Base-by-base conservation (phyloP, 2,113 vertebrate genomes). In the Rattus rattus region DNA sequence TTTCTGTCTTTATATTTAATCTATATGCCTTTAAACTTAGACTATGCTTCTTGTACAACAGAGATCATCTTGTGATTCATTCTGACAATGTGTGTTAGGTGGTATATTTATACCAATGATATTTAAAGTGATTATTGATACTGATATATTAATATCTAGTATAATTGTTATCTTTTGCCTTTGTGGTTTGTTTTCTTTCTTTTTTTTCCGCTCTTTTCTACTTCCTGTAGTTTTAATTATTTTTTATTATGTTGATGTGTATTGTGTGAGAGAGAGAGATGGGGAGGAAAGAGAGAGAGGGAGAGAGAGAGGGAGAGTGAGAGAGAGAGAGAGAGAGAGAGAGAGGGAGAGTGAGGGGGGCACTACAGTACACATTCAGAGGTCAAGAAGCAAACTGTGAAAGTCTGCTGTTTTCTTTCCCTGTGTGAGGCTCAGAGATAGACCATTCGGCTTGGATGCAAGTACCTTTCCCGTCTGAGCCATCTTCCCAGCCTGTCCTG, bases 251-350 rank as follows among this genome's bases (percentile, higher is more conserved):
- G 20, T 61, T 59, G 52, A 6, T 81, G 36, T 59, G 19, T 56
- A 2, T 81, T 81, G 54, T 80, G 33, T 56, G 17, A 52, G n/a
- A n/a, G 36, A 1, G n/a, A 52, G 52, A 54, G 7, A 1, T 22
- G 72, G 1, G n/a, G 0, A 19, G 6, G n/a, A 8, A n/a, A 1
- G n/a, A 52, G 52, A 54, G 7, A 1, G 0, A 19, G 6, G n/a
- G n/a, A n/a, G 36, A 1, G n/a, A 52, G 52, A 54, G 7, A 1
- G 1, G n/a, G 0, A 19, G 6, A 17, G 33, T 56, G 17, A 52
- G n/a, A n/a, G 36, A 1, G n/a, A 52, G 52, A 54, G 7, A 1
- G 6, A 17, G 17, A 52, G n/a, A n/a, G 36, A 1, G n/a, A 52
- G 52, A 54, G 7, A 1, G 1, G n/a, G 0, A 19, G 6, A 47